phyloP scores from a whole-genome alignment of 2,888 invertebrate species.

The Plemyria rubiginata region DNA sequence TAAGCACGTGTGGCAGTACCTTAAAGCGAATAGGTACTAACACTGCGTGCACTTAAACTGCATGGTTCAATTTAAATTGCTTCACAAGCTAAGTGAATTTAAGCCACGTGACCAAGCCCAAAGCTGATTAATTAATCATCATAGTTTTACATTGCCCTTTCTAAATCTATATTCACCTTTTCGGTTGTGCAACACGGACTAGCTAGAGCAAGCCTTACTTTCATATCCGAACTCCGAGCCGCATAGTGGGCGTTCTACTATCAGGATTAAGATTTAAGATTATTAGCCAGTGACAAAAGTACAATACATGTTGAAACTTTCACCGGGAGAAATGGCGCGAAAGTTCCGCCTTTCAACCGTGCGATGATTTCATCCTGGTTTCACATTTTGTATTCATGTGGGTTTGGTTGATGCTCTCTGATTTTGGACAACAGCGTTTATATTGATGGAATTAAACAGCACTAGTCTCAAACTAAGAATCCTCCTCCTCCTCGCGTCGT shows the following conservation, averaged over 20 bases:
- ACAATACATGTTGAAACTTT: conserved; percentile 77
- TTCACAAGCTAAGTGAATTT: too few relatives aligned
- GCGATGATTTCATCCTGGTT: conserved; percentile 66
- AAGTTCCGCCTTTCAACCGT: conserved; percentile 54
- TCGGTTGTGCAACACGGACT: conserved; percentile 56
- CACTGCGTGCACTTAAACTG: too few relatives aligned
- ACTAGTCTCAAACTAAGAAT: too few relatives aligned
- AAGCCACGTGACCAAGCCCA: too few relatives aligned
- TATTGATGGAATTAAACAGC: too few relatives aligned
- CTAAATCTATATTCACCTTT: conserved; percentile 49
- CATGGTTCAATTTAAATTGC: too few relatives aligned
- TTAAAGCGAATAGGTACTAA: too few relatives aligned
- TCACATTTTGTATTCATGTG: conserved; percentile 47
- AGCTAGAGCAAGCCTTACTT: conserved; percentile 55
- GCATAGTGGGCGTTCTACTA: conserved; percentile 69
- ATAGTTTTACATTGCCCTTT: conserved; percentile 41
- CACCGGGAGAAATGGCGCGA: conserved; percentile 76
- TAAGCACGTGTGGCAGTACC: too few relatives aligned
- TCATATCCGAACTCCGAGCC: conserved; percentile 62
- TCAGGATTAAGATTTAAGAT: conserved; percentile 71
- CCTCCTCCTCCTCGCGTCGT: too few relatives aligned
- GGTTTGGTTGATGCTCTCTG: conserved; percentile 18
- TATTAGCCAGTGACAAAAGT: conserved; percentile 75
- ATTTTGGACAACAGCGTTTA: too few relatives aligned
- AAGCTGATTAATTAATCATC: not conserved